Base-by-base conservation (phyloP, 1,140 invertebrate species). In the Pachypsylla venusta region DNA sequence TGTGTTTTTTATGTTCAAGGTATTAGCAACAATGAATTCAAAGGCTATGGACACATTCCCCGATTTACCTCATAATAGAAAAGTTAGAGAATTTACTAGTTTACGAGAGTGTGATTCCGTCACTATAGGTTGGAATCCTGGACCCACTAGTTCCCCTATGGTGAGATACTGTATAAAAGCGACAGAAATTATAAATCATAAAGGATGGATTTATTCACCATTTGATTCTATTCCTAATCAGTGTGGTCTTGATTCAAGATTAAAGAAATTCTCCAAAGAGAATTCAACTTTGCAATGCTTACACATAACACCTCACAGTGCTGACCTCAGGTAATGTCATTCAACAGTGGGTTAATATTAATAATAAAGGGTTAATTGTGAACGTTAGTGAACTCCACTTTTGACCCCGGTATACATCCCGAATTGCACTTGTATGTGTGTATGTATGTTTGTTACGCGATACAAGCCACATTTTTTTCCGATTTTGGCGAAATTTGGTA, bases 111-210 rank as follows among this genome's bases (percentile, higher is more conserved):
- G 74, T 59, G 63, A 73, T 53, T 68, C 71, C 10, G 70, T 75
- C 1, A 74, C 70, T 1, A 60, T 76, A 1, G 69, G 70, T 39
- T 76, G 75, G 75, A 57, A 69, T 28, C 69, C 71, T 0, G 67
- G 70, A 16, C 16, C 40, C 24, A 56, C 59, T 12, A 25, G 24
- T 1, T 7, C 14, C 3, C 16, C 19, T 20, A 12, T 1, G 59
- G 56, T 53, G 1, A 55, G 55, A 7, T 63, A 64, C 54, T 64
- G 60, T 53, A 56, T 64, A 19, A 54, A 28, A 14, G 63, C 59
- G 13, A 56, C 60, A 1, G 25, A 30, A 16, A 25, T 61, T 10
- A 1, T 55, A 14, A 35, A 35, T 7, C 28, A 5, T 7, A 22
- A 7, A 12, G 7, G 27, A 25, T 48, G 24, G 24, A 7, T 1